Evolutionary conservation across 2,797 vertebrate genomes (phyloP).

Genomic region (Crenichthys baileyi): DNA sequence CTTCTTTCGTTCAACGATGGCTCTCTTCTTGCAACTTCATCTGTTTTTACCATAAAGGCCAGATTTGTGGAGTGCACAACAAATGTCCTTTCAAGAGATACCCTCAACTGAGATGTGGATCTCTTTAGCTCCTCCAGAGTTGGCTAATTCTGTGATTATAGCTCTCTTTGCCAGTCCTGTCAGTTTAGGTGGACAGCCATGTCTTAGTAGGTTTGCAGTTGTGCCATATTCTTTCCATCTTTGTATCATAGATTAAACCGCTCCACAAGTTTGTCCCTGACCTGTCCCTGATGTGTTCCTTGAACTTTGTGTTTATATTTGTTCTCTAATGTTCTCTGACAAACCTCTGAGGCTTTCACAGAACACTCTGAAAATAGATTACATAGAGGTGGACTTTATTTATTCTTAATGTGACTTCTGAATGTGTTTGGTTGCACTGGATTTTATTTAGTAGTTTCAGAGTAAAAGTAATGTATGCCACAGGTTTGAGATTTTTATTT

Average conservation of each 20-base stretch:
- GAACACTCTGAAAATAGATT: neutral
- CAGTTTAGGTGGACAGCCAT: neutral
- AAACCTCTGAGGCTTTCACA: neutral
- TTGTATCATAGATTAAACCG: neutral
- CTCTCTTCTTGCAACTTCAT: neutral
- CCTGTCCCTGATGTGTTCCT: neutral
- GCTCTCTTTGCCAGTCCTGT: neutral
- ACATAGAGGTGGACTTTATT: neutral
- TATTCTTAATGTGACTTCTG: neutral
- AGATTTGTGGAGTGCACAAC: too few species aligned
- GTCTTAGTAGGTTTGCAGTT: neutral
- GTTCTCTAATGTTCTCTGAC: neutral
- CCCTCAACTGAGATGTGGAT: constrained; percentile 5
- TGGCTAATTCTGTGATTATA: neutral
- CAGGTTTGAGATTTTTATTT: neutral
- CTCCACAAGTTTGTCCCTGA: neutral
- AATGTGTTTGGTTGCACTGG: neutral
- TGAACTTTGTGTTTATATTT: neutral
- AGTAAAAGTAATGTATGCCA: neutral
- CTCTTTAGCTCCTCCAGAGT: constrained; percentile 27
- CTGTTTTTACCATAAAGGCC: neutral
- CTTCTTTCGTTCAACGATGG: neutral
- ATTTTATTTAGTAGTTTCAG: neutral
- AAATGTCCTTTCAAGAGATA: neutral
- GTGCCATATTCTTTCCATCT: neutral